Evolutionary conservation across 2,888 invertebrate genomes (phyloP).

Genomic region (Alloscopus bannaensis): DNA sequence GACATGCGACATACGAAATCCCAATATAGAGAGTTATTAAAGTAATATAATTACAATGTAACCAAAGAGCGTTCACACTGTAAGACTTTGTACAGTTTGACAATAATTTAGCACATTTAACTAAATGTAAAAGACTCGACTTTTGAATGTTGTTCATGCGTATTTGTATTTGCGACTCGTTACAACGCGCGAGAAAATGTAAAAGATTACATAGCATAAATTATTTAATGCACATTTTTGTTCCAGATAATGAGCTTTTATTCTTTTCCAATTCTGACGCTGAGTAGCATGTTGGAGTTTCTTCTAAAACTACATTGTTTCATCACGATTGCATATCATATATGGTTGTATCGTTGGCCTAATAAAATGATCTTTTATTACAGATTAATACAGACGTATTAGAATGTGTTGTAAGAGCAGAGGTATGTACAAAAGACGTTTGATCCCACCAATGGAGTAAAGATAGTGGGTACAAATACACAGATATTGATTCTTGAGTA

Average conservation of each 20-base stretch:
- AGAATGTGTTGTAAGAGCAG: slow-evolving; percentile 74
- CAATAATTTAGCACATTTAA: no score
- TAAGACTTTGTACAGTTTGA: no score
- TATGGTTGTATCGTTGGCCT: slow-evolving; percentile 55
- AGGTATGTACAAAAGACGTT: slow-evolving; percentile 55
- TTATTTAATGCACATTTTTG: neutral
- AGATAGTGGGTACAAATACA: slow-evolving; percentile 42
- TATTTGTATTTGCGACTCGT: no score
- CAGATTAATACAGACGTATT: slow-evolving; percentile 27
- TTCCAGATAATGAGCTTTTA: slow-evolving; percentile 31
- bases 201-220: no score
- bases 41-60: no score
- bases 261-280: slow-evolving; percentile 42
- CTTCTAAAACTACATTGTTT: slow-evolving; percentile 34
- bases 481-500: slow-evolving; percentile 47
- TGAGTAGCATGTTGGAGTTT: slow-evolving; percentile 41
- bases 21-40: neutral
- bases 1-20: neutral
- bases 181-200: no score
- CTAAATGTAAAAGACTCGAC: no score
- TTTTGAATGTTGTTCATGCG: no score
- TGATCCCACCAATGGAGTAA: slow-evolving; percentile 50
- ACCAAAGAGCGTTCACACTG: no score
- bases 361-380: slow-evolving; percentile 40
- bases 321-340: slow-evolving; percentile 48